phyloP scores from a whole-genome alignment of 2,888 invertebrate genomes.

The Noctua janthina region DNA sequence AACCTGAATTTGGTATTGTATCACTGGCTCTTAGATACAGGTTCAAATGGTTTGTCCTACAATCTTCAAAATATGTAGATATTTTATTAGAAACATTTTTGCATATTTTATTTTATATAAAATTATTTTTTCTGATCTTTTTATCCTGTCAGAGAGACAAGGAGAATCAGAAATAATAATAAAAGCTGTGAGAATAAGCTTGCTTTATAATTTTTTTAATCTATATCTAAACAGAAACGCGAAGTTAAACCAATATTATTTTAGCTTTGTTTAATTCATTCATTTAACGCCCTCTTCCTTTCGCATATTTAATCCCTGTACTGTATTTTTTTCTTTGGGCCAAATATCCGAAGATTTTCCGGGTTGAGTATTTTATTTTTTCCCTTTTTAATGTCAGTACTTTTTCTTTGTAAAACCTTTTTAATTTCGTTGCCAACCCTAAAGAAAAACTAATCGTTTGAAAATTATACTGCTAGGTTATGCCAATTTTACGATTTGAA shows the following conservation, averaged over 20 bases:
- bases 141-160: not conserved
- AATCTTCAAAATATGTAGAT: not conserved
- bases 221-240: conserved; percentile 39
- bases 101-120: not conserved
- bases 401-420: conserved; percentile 6
- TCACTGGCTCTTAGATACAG: not conserved
- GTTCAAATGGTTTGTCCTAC: not conserved
- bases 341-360: conserved; percentile 2
- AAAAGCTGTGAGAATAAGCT: conserved; percentile 8
- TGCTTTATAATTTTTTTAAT: conserved; percentile 35
- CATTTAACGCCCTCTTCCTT: conserved; percentile 23
- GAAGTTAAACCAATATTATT: conserved; percentile 38
- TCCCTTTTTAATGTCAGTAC: not conserved
- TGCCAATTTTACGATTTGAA: conserved; percentile 68
- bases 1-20: not conserved
- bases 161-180: not conserved
- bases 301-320: conserved; percentile 18
- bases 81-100: not conserved
- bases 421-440: conserved; percentile 50
- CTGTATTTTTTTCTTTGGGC: conserved; percentile 20
- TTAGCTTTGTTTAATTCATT: conserved; percentile 46
- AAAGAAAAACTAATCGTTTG: conserved; percentile 63
- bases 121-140: not conserved
- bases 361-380: not conserved
- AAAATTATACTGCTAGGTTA: conserved; percentile 68